Evolutionary conservation across 1,140 invertebrate species (phyloP).

Genomic region (Lepidurus arcticus): DNA sequence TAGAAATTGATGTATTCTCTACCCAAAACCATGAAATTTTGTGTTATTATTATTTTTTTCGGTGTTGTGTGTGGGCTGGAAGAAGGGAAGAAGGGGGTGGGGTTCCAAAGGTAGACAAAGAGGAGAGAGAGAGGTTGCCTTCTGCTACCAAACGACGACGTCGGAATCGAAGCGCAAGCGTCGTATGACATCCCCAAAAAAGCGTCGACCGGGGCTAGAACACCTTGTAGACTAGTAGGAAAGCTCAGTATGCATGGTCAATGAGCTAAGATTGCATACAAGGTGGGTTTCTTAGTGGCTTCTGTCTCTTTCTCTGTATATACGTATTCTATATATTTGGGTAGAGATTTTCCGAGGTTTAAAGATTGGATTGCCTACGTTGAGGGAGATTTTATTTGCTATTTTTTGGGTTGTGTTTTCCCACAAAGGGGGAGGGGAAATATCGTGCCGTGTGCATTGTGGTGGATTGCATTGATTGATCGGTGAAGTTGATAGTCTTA

Average conservation of each 20-base stretch:
- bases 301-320: no score
- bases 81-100: neutral
- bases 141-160: neutral
- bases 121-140: neutral
- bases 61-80: neutral
- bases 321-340: no score
- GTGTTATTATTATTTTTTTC: neutral
- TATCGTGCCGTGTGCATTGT: no score
- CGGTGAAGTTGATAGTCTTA: no score
- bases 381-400: no score
- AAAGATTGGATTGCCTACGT: no score
- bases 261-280: neutral
- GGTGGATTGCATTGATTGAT: no score
- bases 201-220: neutral
- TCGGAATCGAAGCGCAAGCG: constrained; percentile 13
- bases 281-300: neutral
- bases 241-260: constrained; percentile 7
- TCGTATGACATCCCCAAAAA: neutral
- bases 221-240: neutral
- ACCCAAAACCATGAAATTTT: neutral
- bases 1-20: neutral
- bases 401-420: no score
- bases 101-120: neutral
- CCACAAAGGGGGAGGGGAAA: no score
- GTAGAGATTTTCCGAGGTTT: no score